Evolutionary conservation across 2,888 invertebrate genomes (phyloP), one percentile per base, ranked within the genome.

Genomic region (Yponomeuta sedellus): DNA sequence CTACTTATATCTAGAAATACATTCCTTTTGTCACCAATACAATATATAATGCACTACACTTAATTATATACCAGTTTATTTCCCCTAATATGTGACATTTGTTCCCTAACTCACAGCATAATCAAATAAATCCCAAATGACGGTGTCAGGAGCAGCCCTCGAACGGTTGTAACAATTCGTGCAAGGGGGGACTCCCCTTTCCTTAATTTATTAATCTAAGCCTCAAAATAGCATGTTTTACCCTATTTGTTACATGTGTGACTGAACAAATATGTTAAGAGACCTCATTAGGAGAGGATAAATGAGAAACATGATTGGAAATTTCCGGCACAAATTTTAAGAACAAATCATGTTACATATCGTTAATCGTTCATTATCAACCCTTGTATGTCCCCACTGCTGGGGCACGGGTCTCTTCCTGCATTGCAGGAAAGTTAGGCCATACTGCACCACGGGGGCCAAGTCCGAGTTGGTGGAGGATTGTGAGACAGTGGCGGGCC

Each of bases 171-270:
- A 39, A 62, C 39, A 62, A 62, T 62, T 25, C 19, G 2, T 62
- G 39, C 16, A 39, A 39, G 39, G 19, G 34, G 19, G 19, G 62
- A 10, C 12, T 20, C n/a, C 19, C 39, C 10, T 59, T 59, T 8
- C 44, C 1, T 59, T 59, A 59, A 59, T 59, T 59, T 59, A 59
- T 59, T 59, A 59, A 59, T 59, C 25, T 25, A 22, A 22, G 22
- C 59, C 59, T 25, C 20, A 25, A 20, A 22, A 59, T 25, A 59
- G 12, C 12, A 25, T 20, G 22, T 59, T 59, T 11, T 59, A 25
- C 59, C 59, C 25, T 22, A 25, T 12, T 52, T 16, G 44, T 12
- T 52, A 52, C 44, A 59, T 59, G 22, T 59, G 59, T 59, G 59
- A 59, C 59, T 3, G 20, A 20, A 25, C 3, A 25, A 12, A 8